phyloP scores from a whole-genome alignment of 2,113 vertebrate species.

The Nyctibius bracteatus region DNA sequence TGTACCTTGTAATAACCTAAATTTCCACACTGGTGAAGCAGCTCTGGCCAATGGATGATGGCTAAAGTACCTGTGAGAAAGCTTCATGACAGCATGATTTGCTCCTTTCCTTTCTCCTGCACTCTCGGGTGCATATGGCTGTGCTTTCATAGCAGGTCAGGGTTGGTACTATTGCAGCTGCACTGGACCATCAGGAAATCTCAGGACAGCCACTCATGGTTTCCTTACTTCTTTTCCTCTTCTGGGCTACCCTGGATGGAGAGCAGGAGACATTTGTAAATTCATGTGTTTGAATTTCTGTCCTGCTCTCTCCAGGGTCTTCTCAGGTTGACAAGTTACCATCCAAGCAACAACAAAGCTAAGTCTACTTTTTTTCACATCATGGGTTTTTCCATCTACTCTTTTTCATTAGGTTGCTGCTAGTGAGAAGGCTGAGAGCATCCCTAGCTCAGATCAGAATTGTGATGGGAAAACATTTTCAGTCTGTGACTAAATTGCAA shows the following conservation, averaged over 20 bases:
- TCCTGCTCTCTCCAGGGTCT: background rate
- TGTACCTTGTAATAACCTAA: background rate
- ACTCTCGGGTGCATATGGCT: accelerated
- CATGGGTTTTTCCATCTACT: background rate
- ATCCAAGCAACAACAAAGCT: background rate
- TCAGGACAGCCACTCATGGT: background rate
- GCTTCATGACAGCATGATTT: background rate
- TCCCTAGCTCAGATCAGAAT: background rate
- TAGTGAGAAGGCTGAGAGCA: background rate
- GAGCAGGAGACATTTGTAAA: background rate
- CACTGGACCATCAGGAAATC: background rate
- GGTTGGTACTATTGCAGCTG: background rate
- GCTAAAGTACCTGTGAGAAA: background rate
- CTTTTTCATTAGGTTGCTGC: background rate
- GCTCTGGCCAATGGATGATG: background rate
- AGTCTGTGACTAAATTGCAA: background rate
- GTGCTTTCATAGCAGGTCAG: accelerated
- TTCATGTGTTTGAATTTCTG: background rate
- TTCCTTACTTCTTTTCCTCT: background rate
- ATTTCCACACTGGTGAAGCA: background rate
- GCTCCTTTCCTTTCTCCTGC: background rate
- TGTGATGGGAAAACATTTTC: background rate
- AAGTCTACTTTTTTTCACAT: background rate
- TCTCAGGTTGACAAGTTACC: background rate
- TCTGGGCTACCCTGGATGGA: background rate